Percentiles rank a stretch among this genome's conserved stretches.
These are phyloP conservation scores for Brachionus angularis DNA, from an alignment of 1,140 invertebrate species.

Conservation along the genomic window DNA sequence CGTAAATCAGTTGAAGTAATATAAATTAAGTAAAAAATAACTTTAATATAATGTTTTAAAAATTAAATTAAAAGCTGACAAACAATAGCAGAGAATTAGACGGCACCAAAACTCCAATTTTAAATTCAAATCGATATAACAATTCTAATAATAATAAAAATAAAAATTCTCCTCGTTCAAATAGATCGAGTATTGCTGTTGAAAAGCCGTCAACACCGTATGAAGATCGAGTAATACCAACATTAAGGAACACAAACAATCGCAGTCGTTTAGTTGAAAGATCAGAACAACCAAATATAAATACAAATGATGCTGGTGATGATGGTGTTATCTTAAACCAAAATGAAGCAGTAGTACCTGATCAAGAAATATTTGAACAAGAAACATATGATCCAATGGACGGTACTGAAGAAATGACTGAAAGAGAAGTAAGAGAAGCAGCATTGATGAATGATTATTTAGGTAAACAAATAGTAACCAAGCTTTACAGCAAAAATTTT, in stretches of 20 bases:
- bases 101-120: background rate
- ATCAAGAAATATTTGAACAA: background rate
- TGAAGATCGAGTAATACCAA: slow-evolving; percentile 75
- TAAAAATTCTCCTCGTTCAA: slow-evolving; percentile 10
- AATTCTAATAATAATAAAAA: no score
- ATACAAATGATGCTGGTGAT: background rate
- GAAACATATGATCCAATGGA: background rate
- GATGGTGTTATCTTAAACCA: no score
- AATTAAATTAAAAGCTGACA: no score
- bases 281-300: slow-evolving; percentile 25
- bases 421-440: slow-evolving; percentile 82
- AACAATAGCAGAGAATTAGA: background rate
- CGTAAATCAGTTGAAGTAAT: slow-evolving; percentile 15
- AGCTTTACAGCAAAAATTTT: slow-evolving; percentile 77
- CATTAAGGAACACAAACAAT: slow-evolving; percentile 51
- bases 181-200: background rate
- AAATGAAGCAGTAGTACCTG: background rate
- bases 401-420: slow-evolving; percentile 59
- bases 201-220: slow-evolving; percentile 60
- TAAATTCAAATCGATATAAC: slow-evolving; percentile 19
- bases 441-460: slow-evolving; percentile 82
- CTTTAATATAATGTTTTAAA: background rate
- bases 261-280: slow-evolving; percentile 67
- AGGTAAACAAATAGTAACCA: slow-evolving; percentile 72
- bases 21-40: background rate